A percentile compares a stretch with the other conserved stretches of the same genome.
Evolutionary conservation across 2,797 vertebrate genomes (phyloP).

Genomic region (Coilia nasus): DNA sequence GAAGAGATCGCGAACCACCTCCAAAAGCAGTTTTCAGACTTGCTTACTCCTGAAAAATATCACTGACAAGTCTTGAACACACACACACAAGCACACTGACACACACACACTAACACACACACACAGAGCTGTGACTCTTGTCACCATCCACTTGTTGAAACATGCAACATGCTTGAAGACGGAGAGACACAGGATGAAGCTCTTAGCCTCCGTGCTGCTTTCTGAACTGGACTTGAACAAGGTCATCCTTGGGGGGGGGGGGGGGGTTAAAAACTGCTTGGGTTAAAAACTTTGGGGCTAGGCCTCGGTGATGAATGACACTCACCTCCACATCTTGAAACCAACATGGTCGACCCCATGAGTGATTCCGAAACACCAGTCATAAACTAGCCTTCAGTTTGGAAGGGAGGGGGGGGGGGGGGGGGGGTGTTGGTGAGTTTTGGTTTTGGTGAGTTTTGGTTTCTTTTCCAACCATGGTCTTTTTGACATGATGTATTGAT

Average conservation of each 20-base stretch:
- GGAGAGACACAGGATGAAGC: background rate
- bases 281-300: background rate
- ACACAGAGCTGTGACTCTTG: slow-evolving; percentile 20
- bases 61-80: background rate
- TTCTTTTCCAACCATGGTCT: background rate
- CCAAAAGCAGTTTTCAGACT: background rate
- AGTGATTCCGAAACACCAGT: background rate
- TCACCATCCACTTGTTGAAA: slow-evolving; percentile 44
- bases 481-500: background rate
- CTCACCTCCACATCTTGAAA: background rate
- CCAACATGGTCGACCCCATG: background rate
- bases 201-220: slow-evolving; percentile 5
- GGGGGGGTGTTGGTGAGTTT: background rate
- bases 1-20: background rate
- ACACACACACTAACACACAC: no score
- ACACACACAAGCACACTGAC: background rate
- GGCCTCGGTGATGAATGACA: background rate
- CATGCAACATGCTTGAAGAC: slow-evolving; percentile 20
- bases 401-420: no score
- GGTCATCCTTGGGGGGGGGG: no score
- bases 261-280: no score
- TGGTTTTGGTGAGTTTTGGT: no score
- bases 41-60: background rate
- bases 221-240: slow-evolving; percentile 25
- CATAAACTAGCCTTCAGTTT: background rate